These are phyloP conservation scores for Cryptotis parvus DNA, from an alignment of 2,113 vertebrate species.

Conservation along the genomic window DNA sequence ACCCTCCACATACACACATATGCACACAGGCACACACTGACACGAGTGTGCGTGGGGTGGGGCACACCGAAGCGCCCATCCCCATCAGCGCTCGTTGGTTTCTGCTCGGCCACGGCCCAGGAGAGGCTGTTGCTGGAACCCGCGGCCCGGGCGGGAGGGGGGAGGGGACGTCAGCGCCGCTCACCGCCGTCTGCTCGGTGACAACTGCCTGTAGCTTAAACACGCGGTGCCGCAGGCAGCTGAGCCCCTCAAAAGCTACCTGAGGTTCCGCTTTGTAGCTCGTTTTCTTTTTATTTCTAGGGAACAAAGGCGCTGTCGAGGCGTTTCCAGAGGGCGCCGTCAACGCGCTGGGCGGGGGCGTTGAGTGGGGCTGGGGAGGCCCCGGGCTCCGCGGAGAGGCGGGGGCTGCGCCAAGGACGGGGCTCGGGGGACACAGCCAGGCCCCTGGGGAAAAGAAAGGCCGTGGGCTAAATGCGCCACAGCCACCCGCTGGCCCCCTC, in stretches of 20 bases:
- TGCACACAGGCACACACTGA: no score
- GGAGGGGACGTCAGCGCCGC: neutral
- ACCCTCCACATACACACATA: no score
- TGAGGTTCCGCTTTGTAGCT: conserved; percentile 77
- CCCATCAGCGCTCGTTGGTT: conserved; percentile 80
- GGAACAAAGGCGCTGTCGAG: conserved; percentile 78
- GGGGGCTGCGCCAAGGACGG: neutral
- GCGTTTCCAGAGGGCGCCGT: conserved; percentile 46
- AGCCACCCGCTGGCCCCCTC: neutral
- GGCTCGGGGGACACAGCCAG: neutral
- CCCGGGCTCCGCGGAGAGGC: neutral
- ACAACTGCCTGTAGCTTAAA: conserved; percentile 69
- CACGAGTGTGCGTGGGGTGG: no score
- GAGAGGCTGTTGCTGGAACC: conserved; percentile 53
- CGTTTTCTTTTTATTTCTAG: conserved; percentile 78
- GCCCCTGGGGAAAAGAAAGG: neutral
- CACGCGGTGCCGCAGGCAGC: conserved; percentile 77
- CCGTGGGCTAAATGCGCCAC: neutral
- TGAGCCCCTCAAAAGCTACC: conserved; percentile 76
- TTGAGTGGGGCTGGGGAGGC: no score
- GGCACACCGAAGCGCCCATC: conserved; percentile 63
- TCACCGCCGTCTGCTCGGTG: conserved; percentile 5
- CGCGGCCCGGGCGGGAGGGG: neutral
- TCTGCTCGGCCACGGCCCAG: conserved; percentile 28
- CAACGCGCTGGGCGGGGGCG: neutral